Conservation (phyloP, 2,113 vertebrate species). For the Vulpes lagopus region DNA sequence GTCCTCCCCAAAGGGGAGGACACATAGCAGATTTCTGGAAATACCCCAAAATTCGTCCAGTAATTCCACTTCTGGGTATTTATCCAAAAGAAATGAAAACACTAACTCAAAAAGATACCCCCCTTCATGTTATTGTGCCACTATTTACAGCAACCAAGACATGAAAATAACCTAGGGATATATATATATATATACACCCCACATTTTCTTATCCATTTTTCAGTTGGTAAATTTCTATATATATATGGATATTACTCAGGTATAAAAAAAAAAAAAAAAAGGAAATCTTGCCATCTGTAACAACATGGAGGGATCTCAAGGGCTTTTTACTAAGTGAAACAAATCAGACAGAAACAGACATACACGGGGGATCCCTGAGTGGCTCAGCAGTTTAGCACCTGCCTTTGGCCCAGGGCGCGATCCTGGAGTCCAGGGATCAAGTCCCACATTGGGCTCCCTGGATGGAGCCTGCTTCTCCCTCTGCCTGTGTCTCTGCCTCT, state of each 20-base stretch:
- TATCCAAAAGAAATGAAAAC: neutral
- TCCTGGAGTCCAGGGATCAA: too few species aligned
- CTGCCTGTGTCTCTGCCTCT: too few species aligned
- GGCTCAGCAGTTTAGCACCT: neutral
- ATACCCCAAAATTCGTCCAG: neutral
- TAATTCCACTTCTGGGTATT: neutral
- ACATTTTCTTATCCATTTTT: too few species aligned
- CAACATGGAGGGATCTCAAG: neutral
- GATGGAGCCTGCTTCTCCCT: too few species aligned
- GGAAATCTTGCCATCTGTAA: neutral
- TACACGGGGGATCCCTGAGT: neutral
- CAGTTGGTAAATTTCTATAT: neutral
- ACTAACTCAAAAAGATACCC: neutral
- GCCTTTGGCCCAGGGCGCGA: too few species aligned
- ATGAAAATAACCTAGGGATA: neutral
- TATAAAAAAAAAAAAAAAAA: neutral
- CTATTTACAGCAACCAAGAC: neutral
- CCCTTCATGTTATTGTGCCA: neutral
- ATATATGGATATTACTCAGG: neutral
- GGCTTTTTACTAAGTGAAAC: neutral
- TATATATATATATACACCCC: too few species aligned
- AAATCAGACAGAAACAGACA: neutral
- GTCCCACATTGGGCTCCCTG: fast-evolving
- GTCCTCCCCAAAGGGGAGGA: neutral
- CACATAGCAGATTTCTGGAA: neutral